Evolutionary conservation across 37 sponge, comb jelly and placozoan genomes (phyloP), one percentile per base, ranked within the genome.

Genomic region (Theonella swinhoei): DNA sequence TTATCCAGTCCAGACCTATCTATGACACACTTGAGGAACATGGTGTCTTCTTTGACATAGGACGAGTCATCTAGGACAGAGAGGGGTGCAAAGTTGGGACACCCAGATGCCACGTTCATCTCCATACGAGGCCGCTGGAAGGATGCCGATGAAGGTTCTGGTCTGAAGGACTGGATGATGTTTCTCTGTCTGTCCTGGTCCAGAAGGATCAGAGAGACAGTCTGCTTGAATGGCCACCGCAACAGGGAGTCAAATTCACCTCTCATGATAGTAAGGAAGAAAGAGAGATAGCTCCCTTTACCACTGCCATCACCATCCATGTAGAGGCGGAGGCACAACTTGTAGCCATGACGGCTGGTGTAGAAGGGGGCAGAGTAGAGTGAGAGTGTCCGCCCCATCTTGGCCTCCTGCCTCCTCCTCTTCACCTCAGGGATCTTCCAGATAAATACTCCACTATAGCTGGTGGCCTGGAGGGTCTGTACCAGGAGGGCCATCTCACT

Each of bases 51-150:
- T 68, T 75, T 76, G n/a, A 85, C 87, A 69, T 89, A 95, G 23
- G 74, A 58, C n/a, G 64, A 25, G 68, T 82, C 77, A n/a, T 80
- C 70, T 33, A 95, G 77, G 23, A 87, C 77, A 54, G 83, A 78
- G 25, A 89, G 77, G 11, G 90, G 88, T 40, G 88, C 89, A 77
- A 95, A 95, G 68, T n/a, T 59, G 14, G 95, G 95, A 74, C 89
- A 95, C 19, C 95, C 95, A 37, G 95, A 91, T 2, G 95, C 95
- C 22, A 91, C 84, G 62, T 95, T 95, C 90, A 95, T 91, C 54
- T 91, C 92, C 36, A 75, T 40, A 24, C 61, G 68, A 39, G 95
- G 95, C 32, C 83, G 76, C 78, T 84, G 86, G 65, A 95, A 95
- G 11, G 87, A 85, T 0, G 83, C 64, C 2, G 84, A 82, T 24